Base-by-base conservation (phyloP, 2,113 vertebrate genomes). In the Ifrita kowaldi region DNA sequence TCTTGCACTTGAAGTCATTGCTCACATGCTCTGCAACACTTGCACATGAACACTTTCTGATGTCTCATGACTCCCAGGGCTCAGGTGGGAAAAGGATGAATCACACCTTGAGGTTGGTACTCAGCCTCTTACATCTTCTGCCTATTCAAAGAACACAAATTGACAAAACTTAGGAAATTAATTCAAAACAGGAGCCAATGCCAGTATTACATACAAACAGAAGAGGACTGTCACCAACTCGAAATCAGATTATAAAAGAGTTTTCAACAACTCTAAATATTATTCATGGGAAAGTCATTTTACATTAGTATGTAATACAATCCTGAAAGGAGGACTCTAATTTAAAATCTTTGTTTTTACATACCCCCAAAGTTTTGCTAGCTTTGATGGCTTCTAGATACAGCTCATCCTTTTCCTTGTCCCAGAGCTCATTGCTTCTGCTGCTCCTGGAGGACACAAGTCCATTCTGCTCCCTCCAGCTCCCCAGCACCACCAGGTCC, bases 171-270 rank as follows among this genome's bases (percentile, higher is more conserved):
- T 39, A 37, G 27, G 13, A 74, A 39, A 50, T 39, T 39, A 37
- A 30, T 17, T 63, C n/a, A 41, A 59, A 57, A 33, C 23, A 39
- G 16, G 16, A 67, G 8, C 32, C 50, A 73, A 30, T 10, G 57
- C 9, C 50, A 64, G 8, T 2, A 39, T 33, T 74, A 44, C 0
- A 0, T 13, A 44, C 6, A 44, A 73, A 6, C 10, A 65, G 42
- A 56, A 57, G 32, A 64, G 17, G 30, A 50, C 42, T 16, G 18
- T 37, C 37, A 37, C 8, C n/a, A n/a, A n/a, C n/a, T n/a, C n/a
- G n/a, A n/a, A n/a, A n/a, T n/a, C n/a, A n/a, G n/a, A n/a, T n/a
- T n/a, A n/a, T n/a, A n/a, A n/a, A n/a, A n/a, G n/a, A n/a, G n/a
- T n/a, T n/a, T n/a, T n/a, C n/a, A n/a, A n/a, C n/a, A n/a, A n/a